Evolutionary conservation across 2,797 vertebrate genomes (phyloP).

Genomic region (Alauda arvensis): DNA sequence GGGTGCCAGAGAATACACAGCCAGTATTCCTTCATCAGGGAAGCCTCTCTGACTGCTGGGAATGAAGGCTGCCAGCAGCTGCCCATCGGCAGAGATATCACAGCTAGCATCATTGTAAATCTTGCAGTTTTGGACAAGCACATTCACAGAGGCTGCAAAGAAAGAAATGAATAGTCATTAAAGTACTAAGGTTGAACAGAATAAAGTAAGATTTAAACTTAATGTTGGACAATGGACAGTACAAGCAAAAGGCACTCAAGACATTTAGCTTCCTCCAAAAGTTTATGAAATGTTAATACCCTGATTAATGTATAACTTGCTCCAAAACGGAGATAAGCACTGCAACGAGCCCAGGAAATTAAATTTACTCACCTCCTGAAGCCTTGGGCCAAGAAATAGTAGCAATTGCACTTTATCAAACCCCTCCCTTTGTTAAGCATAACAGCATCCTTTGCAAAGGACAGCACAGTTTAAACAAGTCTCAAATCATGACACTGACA

Average conservation of each 20-base stretch:
- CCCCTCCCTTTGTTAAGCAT: background rate
- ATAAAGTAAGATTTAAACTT: background rate
- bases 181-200: background rate
- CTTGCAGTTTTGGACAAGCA: conserved; percentile 98
- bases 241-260: background rate
- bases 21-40: conserved; percentile 94
- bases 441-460: conserved; percentile 8
- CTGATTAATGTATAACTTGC: conserved; percentile 9
- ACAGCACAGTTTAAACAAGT: conserved; percentile 37
- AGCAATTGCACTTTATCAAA: conserved; percentile 6
- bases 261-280: conserved; percentile 10
- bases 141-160: conserved; percentile 88
- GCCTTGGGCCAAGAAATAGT: background rate
- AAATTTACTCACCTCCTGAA: conserved; percentile 21
- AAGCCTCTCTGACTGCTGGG: conserved; percentile 97
- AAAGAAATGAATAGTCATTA: conserved; percentile 14
- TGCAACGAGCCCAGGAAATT: background rate
- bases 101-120: conserved; percentile 99
- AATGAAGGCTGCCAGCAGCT: conserved; percentile 95
- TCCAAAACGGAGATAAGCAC: conserved; percentile 36
- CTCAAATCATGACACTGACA: background rate
- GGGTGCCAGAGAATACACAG: conserved; percentile 94
- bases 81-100: conserved; percentile 95
- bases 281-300: conserved; percentile 12
- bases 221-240: background rate